Conservation (phyloP, 2,888 invertebrate species). For the Helicoverpa assulta region DNA sequence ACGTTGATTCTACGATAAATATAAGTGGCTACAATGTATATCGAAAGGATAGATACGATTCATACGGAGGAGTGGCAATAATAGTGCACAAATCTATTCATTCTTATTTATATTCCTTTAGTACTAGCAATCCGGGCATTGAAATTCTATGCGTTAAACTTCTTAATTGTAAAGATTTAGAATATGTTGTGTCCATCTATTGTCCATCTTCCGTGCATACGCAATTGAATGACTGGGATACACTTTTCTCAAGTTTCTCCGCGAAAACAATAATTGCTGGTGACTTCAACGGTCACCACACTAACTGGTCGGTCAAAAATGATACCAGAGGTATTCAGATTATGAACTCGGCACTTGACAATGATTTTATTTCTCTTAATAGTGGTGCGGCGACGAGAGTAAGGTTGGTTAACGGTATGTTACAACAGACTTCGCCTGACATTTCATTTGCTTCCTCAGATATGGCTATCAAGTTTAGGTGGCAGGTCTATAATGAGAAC, state of each 20-base stretch:
- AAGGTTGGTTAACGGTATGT: background rate
- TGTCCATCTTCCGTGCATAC: slow-evolving; percentile 6
- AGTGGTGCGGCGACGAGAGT: background rate
- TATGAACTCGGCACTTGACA: background rate
- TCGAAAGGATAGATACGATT: slow-evolving; percentile 8
- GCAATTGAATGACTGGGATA: slow-evolving; percentile 5
- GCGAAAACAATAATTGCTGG: slow-evolving; percentile 4
- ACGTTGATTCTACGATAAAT: background rate
- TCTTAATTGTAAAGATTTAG: slow-evolving; percentile 1
- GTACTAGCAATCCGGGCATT: background rate
- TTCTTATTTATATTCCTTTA: background rate
- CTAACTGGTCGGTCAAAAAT: background rate
- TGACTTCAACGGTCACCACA: background rate
- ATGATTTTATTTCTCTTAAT: background rate
- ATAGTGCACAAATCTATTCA: background rate
- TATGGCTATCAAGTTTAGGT: background rate
- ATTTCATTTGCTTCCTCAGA: slow-evolving; percentile 1
- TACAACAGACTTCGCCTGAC: slow-evolving; percentile 4
- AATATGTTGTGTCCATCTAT: slow-evolving; percentile 6
- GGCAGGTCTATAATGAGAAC: background rate
- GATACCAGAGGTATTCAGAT: background rate
- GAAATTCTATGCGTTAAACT: slow-evolving; percentile 1
- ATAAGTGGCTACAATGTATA: slow-evolving; percentile 4
- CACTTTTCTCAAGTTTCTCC: slow-evolving; percentile 3
- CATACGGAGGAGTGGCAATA: slow-evolving; percentile 5